A percentile compares a stretch with the other conserved stretches of the same genome.
Conservation (phyloP, 2,797 vertebrate genomes). For the Nasua narica region DNA sequence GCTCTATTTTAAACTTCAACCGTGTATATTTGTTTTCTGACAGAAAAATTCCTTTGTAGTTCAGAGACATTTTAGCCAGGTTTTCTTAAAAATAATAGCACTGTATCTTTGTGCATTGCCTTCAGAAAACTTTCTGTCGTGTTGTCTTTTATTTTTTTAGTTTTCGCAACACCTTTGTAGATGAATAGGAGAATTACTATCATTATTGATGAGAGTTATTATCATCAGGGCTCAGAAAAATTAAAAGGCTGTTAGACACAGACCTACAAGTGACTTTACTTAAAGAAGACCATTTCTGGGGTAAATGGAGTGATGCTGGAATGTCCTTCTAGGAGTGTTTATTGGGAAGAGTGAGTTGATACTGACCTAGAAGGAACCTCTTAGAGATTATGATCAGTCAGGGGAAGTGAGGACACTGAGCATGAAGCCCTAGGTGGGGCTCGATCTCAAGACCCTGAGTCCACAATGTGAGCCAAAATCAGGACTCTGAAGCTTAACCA, state of each 20-base stretch:
- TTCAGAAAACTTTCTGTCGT: background rate
- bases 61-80: background rate
- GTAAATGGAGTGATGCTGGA: background rate
- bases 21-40: background rate
- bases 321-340: background rate
- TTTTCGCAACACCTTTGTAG: background rate
- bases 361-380: background rate
- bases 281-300: background rate
- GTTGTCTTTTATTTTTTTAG: background rate
- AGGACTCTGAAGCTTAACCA: background rate
- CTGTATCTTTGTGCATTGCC: background rate
- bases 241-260: background rate
- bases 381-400: background rate
- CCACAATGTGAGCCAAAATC: background rate
- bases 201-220: background rate
- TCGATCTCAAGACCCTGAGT: background rate
- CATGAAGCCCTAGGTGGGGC: background rate
- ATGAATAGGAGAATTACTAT: background rate
- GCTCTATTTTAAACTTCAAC: background rate
- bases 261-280: background rate
- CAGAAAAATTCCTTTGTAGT: background rate
- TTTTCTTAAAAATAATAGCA: background rate
- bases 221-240: background rate
- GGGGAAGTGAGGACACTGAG: rapidly evolving
- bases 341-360: background rate